These are phyloP conservation scores for Nixonia krombeini DNA, from an alignment of 1,140 invertebrate genomes.

Conservation along the genomic window DNA sequence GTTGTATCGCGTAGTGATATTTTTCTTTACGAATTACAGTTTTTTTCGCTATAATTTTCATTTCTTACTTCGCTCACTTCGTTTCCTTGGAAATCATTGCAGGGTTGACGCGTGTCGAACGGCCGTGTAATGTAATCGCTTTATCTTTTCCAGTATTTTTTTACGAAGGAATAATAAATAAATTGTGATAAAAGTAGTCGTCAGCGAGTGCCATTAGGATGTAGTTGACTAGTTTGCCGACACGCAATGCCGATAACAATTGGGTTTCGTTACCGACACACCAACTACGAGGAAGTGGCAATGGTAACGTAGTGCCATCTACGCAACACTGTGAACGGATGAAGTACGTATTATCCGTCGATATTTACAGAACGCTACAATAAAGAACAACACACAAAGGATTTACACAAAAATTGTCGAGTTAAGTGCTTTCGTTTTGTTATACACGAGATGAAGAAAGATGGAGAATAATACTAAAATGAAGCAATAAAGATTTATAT, in stretches of 20 bases:
- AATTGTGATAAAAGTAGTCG: conserved; percentile 2
- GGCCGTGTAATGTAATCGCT: too few relatives aligned
- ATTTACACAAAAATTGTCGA: conserved; percentile 33
- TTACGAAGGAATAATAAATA: neutral
- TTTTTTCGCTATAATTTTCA: too few relatives aligned
- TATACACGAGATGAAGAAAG: conserved; percentile 37
- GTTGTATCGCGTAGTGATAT: too few relatives aligned
- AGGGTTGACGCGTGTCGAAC: too few relatives aligned
- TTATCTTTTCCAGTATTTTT: conserved; percentile 24
- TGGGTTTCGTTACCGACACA: conserved; percentile 32
- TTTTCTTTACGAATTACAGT: too few relatives aligned
- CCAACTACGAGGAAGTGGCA: conserved; percentile 18
- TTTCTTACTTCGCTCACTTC: too few relatives aligned
- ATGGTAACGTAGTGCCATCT: conserved; percentile 39
- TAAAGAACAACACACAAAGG: conserved; percentile 11
- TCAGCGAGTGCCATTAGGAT: conserved; percentile 38
- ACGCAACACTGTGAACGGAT: conserved; percentile 16
- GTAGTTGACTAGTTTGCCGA: conserved; percentile 23
- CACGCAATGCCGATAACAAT: conserved; percentile 28
- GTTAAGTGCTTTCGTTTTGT: conserved; percentile 40
- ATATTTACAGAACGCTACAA: conserved; percentile 28
- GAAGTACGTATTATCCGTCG: conserved; percentile 34
- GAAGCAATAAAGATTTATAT: conserved; percentile 54
- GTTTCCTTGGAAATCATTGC: too few relatives aligned
- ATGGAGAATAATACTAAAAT: conserved; percentile 47